Evolutionary conservation across 2,888 invertebrate species (phyloP).

Genomic region (Dilophus febrilis): DNA sequence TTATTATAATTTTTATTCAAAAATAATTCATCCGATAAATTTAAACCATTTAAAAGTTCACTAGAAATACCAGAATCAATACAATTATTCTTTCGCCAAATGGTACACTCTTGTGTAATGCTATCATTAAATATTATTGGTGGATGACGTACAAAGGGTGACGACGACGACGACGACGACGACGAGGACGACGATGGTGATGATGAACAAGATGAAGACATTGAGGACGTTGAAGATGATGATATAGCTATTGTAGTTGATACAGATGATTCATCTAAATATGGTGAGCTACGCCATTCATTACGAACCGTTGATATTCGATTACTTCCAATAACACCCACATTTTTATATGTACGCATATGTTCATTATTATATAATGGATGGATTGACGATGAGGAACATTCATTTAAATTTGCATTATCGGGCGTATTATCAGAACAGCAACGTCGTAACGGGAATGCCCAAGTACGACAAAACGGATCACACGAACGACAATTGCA

Average conservation of each 20-base stretch:
- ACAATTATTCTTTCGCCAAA: conserved; percentile 13
- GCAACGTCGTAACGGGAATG: conserved; percentile 27
- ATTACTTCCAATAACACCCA: conserved; percentile 16
- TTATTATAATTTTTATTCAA: conserved; percentile 8
- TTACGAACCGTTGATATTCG: conserved; percentile 10
- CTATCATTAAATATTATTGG: not conserved
- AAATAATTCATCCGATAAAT: conserved; percentile 26
- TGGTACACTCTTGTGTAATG: not conserved
- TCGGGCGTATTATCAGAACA: conserved; percentile 23
- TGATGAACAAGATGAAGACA: too few relatives aligned
- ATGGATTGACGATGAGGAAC: too few relatives aligned
- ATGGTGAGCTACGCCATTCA: conserved; percentile 14
- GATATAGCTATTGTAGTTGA: not conserved
- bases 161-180: too few relatives aligned
- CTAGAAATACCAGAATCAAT: conserved; percentile 22
- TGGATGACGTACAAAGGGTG: not conserved
- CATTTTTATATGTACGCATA: conserved; percentile 11
- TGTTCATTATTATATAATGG: too few relatives aligned
- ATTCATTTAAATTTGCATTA: conserved; percentile 9
- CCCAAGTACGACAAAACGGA: conserved; percentile 28
- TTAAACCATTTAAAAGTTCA: conserved; percentile 26
- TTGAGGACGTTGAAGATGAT: not conserved
- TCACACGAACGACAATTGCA: conserved; percentile 22
- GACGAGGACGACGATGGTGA: not conserved
- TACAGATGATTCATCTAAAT: conserved; percentile 8